A percentile compares a stretch with the other conserved stretches of the same genome.
Evolutionary conservation across 2,113 vertebrate genomes (phyloP).

Genomic region (Brevimyrus niger): DNA sequence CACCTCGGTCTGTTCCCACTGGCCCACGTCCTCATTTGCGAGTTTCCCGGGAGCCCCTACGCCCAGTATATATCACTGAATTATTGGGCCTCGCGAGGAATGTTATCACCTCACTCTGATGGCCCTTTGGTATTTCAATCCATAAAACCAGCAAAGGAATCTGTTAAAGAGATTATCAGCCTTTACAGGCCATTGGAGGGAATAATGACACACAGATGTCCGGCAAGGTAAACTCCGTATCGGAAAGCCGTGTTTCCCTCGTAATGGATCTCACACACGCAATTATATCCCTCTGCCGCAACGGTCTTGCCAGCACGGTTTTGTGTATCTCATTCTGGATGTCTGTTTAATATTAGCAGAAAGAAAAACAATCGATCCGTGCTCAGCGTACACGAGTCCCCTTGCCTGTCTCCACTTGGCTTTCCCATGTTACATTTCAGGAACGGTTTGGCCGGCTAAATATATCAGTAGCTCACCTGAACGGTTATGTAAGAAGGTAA

Average conservation of each 20-base stretch:
- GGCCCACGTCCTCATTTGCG: background rate
- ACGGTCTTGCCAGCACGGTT: slow-evolving; percentile 5
- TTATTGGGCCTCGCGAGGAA: background rate
- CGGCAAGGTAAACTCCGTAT: slow-evolving; percentile 43
- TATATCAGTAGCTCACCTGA: background rate
- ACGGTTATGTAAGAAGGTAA: slow-evolving; percentile 6
- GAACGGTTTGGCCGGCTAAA: background rate
- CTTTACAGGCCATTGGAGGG: slow-evolving; percentile 47
- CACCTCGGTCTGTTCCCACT: background rate
- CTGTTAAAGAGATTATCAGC: slow-evolving; percentile 54
- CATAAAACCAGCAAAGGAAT: slow-evolving; percentile 42
- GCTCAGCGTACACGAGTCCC: background rate
- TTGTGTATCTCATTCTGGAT: background rate
- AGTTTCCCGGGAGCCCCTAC: background rate
- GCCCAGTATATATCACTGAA: background rate
- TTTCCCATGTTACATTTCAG: background rate
- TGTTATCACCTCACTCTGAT: slow-evolving; percentile 13
- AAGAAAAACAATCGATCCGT: background rate
- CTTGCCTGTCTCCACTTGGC: background rate
- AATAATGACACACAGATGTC: slow-evolving; percentile 59
- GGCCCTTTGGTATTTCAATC: slow-evolving; percentile 20
- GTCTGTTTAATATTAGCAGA: slow-evolving; percentile 12
- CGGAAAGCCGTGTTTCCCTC: slow-evolving; percentile 29
- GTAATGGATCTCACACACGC: slow-evolving; percentile 47
- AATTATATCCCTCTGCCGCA: slow-evolving; percentile 11